Conservation (phyloP, 2,113 vertebrate genomes). For the Ancistrus triradiatus region DNA sequence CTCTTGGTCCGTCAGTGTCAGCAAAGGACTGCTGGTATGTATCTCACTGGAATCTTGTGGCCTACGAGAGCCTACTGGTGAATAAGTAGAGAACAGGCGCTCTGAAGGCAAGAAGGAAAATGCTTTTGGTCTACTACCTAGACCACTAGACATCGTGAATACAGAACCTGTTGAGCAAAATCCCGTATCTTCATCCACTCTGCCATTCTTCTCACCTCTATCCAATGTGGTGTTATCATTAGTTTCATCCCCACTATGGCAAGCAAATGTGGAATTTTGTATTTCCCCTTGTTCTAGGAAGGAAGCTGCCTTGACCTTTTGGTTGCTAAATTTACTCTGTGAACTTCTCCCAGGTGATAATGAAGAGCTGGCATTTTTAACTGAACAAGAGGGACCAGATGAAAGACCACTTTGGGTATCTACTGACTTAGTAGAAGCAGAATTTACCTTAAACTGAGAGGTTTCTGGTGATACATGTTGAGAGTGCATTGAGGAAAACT, state of each 20-base stretch:
- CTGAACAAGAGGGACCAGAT: not conserved
- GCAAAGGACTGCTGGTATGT: conserved; percentile 59
- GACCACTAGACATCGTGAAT: conserved; percentile 59
- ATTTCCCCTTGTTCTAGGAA: conserved; percentile 44
- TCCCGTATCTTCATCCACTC: conserved; percentile 19
- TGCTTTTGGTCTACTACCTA: conserved; percentile 61
- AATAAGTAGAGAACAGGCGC: conserved; percentile 66
- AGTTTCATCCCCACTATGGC: conserved; percentile 87
- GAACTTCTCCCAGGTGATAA: conserved; percentile 9
- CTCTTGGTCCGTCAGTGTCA: conserved; percentile 63
- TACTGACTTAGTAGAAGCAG: conserved; percentile 8
- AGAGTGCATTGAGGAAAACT: conserved; percentile 1
- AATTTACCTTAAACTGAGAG: not conserved
- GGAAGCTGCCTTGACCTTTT: conserved; percentile 26
- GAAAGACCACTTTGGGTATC: conserved; percentile 21
- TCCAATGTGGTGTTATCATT: conserved; percentile 90
- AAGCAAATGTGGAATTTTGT: conserved; percentile 87
- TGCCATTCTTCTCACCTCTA: conserved; percentile 72
- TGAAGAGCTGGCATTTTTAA: conserved; percentile 18
- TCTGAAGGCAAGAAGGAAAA: conserved; percentile 59
- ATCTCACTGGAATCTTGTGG: conserved; percentile 63
- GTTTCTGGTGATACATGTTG: conserved; percentile 26
- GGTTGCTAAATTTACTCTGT: conserved; percentile 3
- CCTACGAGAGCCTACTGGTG: conserved; percentile 43
- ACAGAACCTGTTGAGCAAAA: conserved; percentile 57